phyloP scores from a whole-genome alignment of 2,113 vertebrate genomes.

The Platichthys stellatus region DNA sequence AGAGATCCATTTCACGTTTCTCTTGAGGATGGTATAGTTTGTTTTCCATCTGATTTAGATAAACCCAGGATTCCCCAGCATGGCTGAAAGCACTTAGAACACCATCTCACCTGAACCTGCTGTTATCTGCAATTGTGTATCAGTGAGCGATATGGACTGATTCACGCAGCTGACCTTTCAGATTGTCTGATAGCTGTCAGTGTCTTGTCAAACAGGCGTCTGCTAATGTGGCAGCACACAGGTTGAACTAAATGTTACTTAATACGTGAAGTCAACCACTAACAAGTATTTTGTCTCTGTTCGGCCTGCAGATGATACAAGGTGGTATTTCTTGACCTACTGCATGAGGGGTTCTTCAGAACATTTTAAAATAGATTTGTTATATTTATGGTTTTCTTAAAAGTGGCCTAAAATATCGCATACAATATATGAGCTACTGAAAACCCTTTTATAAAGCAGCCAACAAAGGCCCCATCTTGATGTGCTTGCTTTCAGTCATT shows the following conservation, averaged over 20 bases:
- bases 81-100: conserved; percentile 2
- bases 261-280: background rate
- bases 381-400: conserved; percentile 2
- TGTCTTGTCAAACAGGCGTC: conserved; percentile 33
- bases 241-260: background rate
- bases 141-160: conserved; percentile 8
- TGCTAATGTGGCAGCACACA: conserved; percentile 11
- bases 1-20: background rate
- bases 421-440: background rate
- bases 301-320: background rate
- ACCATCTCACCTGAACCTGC: conserved; percentile 10
- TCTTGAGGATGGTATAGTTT: background rate
- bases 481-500: conserved; percentile 27
- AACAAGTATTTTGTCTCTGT: background rate
- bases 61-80: conserved; percentile 18
- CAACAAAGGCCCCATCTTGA: conserved; percentile 10
- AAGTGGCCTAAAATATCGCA: conserved; percentile 15
- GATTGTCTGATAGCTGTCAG: conserved; percentile 19
- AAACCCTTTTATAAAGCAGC: conserved; percentile 11
- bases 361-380: background rate
- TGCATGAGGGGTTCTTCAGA: background rate
- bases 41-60: conserved; percentile 12
- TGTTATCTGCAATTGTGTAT: conserved; percentile 20
- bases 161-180: conserved; percentile 42
- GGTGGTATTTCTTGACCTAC: background rate